A percentile compares a stretch with the other conserved stretches of the same genome.
Conservation (phyloP, 1,140 invertebrate genomes). For the Calliopsis andreniformis region DNA sequence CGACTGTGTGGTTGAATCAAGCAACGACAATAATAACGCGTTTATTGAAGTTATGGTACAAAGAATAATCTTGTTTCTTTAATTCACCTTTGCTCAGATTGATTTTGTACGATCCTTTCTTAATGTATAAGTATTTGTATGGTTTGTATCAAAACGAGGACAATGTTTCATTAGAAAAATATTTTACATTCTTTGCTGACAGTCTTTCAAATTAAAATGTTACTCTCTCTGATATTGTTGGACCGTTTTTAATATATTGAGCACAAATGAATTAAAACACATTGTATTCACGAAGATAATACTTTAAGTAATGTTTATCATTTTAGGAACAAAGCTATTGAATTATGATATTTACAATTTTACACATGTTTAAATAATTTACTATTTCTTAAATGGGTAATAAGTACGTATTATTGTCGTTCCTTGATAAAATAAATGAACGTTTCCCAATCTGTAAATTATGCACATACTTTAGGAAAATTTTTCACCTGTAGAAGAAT, state of each 20-base stretch:
- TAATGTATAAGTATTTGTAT: neutral
- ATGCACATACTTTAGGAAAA: too few relatives aligned
- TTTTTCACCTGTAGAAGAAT: neutral
- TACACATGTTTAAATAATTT: neutral
- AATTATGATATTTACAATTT: slow-evolving; percentile 2
- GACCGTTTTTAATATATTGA: neutral
- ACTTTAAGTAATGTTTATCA: too few relatives aligned
- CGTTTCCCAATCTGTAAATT: slow-evolving; percentile 33
- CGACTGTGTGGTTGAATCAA: slow-evolving; percentile 11
- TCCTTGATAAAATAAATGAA: slow-evolving; percentile 8
- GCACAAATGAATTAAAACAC: slow-evolving; percentile 18
- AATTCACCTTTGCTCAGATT: slow-evolving; percentile 12
- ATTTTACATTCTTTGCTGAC: slow-evolving; percentile 11
- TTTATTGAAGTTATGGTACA: neutral
- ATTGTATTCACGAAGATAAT: neutral
- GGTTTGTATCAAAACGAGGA: slow-evolving; percentile 13
- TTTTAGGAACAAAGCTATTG: slow-evolving; percentile 5
- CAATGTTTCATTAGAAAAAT: slow-evolving; percentile 35
- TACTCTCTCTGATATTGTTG: neutral
- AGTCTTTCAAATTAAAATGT: slow-evolving; percentile 7
- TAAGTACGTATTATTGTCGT: slow-evolving; percentile 31
- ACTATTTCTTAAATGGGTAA: neutral
- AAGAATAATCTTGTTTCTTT: neutral
- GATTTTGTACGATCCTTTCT: neutral
- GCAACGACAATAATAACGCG: slow-evolving; percentile 40